Conservation (phyloP, 2,113 vertebrate genomes). For the Gadus macrocephalus region DNA sequence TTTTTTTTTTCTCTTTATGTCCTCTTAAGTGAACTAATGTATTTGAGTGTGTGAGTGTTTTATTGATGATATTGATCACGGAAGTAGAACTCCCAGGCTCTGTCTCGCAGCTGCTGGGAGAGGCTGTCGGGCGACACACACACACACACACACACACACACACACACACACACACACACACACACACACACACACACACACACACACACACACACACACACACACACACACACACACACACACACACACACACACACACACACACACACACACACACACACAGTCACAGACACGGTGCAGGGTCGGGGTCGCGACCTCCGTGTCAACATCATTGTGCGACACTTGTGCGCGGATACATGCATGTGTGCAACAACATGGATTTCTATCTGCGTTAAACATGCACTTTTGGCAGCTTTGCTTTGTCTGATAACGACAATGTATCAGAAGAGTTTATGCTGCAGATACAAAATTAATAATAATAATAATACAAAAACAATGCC, state of each 20-base stretch:
- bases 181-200: neutral
- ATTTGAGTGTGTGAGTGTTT: conserved; percentile 43
- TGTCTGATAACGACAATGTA: conserved; percentile 52
- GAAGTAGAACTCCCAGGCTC: conserved; percentile 28
- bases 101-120: conserved; percentile 12
- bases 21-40: conserved; percentile 32
- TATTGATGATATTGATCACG: conserved; percentile 37
- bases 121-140: neutral
- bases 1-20: conserved; percentile 42
- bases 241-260: neutral
- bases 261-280: neutral
- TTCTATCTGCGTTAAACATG: conserved; percentile 37
- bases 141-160: too few species aligned
- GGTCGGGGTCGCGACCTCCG: conserved; percentile 5
- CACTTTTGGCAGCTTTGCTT: conserved; percentile 46
- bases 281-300: neutral
- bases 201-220: conserved; percentile 6
- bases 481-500: conserved; percentile 8
- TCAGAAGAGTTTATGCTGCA: conserved; percentile 52
- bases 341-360: conserved; percentile 48
- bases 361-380: conserved; percentile 37
- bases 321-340: conserved; percentile 42
- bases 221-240: too few species aligned
- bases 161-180: conserved; percentile 10
- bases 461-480: conserved; percentile 23